Percentiles rank a stretch among this genome's conserved stretches.
Evolutionary conservation across 2,888 invertebrate genomes (phyloP).

Genomic region (Hirtodrosophila alboralis): DNA sequence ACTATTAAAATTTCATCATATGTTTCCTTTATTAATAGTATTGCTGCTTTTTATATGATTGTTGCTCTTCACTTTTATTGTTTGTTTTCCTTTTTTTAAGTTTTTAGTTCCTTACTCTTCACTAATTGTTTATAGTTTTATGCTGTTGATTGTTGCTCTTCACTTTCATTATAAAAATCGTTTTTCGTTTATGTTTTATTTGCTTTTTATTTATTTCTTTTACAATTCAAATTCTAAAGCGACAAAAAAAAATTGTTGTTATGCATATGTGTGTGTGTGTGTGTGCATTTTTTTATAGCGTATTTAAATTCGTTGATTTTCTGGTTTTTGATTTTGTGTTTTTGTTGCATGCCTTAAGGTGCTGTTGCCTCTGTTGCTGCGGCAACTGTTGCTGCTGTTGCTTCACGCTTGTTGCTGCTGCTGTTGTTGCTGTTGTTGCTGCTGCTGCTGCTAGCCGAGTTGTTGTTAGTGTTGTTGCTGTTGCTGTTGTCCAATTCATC

Average conservation of each 20-base stretch:
- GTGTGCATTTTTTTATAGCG: conserved; percentile 28
- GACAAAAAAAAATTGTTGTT: conserved; percentile 46
- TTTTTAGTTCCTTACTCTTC: too few species aligned
- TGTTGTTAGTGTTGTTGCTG: conserved; percentile 25
- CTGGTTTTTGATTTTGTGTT: conserved; percentile 20
- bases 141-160: too few species aligned
- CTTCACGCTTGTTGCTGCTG: conserved; percentile 24
- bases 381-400: conserved; percentile 12
- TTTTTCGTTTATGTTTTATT: conserved; percentile 28
- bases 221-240: conserved; percentile 37
- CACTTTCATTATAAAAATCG: too few species aligned
- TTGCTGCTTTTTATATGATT: too few species aligned
- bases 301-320: conserved; percentile 64
- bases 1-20: too few species aligned
- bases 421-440: conserved; percentile 20
- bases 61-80: too few species aligned
- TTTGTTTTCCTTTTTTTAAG: too few species aligned
- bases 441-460: conserved; percentile 18
- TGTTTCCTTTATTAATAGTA: too few species aligned
- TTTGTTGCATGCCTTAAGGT: conserved; percentile 28
- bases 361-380: conserved; percentile 16
- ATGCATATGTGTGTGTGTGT: conserved; percentile 21
- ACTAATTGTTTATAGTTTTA: too few species aligned
- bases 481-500: conserved; percentile 77
- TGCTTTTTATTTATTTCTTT: conserved; percentile 23